Evolutionary conservation across 2,113 vertebrate species (phyloP), one percentile per base, ranked within the genome.

Genomic region (Tautogolabrus adspersus): DNA sequence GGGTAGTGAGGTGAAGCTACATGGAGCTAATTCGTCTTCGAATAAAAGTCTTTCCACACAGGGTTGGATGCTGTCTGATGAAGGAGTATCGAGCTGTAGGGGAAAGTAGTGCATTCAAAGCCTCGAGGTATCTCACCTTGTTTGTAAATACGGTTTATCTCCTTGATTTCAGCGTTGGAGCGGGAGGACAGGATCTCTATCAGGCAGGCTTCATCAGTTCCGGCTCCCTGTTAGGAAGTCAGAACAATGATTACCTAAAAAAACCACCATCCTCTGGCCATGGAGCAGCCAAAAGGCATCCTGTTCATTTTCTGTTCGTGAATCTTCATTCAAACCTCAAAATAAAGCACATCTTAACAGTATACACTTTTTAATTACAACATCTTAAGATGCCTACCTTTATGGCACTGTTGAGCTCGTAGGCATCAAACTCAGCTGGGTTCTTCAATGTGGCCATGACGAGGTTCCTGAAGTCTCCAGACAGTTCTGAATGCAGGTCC

Each of bases 151-250:
- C 90, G 92, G 89, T 13, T 96, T 91, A 99, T 94, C 79, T 98
- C 96, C 62, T 77, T 94, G 90, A 99, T 96, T 87, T 99, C 96
- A 0, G 91, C 92, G 0, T 99, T 99, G 78, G 93, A 96, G 61
- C 98, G 96, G 60, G 98, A 99, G 55, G 97, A 94, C 46, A 99
- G 88, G 91, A 99, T 97, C 93, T 99, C 98, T 49, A 99, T 98
- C 71, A 99, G 94, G 86, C 98, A 99, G 49, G 96, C 96, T 88
- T 99, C 97, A 74, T 99, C 98, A 0, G 98, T 99, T 82, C 98
- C 98, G 18, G 96, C 96, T 0, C 98, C 98, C 98, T 99, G 87
- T 47, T 0, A 83, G 55, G 42, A 81, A 77, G 52, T 79, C 55
- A 65, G 23, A 81, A 75, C 40, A 72, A 15, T 55, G 21, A 61